Conservation (phyloP, 2,113 vertebrate genomes). For the Erythrolamprus reginae region DNA sequence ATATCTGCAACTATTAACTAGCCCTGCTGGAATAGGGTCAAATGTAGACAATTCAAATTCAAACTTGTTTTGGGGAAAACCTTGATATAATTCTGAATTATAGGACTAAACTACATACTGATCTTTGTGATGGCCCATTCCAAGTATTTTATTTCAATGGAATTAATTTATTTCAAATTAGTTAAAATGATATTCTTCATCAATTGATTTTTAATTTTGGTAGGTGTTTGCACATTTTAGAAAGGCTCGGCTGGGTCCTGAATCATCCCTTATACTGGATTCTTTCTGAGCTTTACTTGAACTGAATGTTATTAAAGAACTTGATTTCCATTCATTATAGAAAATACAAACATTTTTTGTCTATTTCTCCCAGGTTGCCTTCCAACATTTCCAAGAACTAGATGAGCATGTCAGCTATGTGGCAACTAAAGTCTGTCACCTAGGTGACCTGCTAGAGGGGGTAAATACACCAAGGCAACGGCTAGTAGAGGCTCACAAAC, state of each 20-base stretch:
- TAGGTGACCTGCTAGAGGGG: slow-evolving; percentile 96
- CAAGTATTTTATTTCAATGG: not conserved
- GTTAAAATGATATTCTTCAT: not conserved
- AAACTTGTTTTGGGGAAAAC: not conserved
- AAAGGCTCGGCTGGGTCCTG: not conserved
- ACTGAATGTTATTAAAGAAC: not conserved
- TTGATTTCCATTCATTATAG: not conserved
- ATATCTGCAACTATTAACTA: not conserved
- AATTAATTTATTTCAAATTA: not conserved
- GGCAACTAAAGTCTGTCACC: slow-evolving; percentile 98
- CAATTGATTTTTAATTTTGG: not conserved
- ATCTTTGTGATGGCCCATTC: not conserved
- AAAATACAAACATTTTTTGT: slow-evolving; percentile 36
- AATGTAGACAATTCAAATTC: not conserved
- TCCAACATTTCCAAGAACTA: slow-evolving; percentile 97
- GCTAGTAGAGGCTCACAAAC: slow-evolving; percentile 95
- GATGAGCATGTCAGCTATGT: slow-evolving; percentile 99
- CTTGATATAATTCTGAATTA: not conserved
- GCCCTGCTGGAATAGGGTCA: not conserved
- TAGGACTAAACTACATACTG: not conserved
- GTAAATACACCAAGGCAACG: slow-evolving; percentile 97
- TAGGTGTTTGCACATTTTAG: not conserved
- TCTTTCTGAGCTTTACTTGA: not conserved
- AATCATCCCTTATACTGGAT: not conserved
- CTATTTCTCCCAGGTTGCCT: slow-evolving; percentile 83